phyloP scores from a whole-genome alignment of 2,797 vertebrate genomes.

The Hydrocynus forskahlii region DNA sequence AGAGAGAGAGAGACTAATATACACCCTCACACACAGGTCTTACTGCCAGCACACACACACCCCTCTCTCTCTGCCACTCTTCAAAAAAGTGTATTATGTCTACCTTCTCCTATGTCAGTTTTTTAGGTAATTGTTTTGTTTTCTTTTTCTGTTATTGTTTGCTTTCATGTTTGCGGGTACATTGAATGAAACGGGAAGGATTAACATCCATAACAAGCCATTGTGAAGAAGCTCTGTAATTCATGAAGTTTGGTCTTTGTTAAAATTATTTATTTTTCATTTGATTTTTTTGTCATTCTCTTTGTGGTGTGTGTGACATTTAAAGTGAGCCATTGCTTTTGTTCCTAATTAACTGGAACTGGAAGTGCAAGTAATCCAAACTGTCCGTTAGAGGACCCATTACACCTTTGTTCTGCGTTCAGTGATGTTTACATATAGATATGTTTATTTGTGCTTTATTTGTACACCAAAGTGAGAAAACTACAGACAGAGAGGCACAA shows the following conservation, averaged over 20 bases:
- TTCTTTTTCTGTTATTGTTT: slow-evolving; percentile 37
- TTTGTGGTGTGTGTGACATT: slow-evolving; percentile 47
- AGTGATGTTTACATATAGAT: slow-evolving; percentile 30
- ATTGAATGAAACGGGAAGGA: slow-evolving; percentile 42
- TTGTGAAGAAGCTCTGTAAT: slow-evolving; percentile 62
- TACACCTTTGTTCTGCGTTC: not conserved
- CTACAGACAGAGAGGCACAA: not conserved
- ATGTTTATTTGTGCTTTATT: slow-evolving; percentile 35
- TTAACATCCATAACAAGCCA: slow-evolving; percentile 54
- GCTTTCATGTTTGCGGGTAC: slow-evolving; percentile 63
- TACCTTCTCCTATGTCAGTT: slow-evolving; percentile 12
- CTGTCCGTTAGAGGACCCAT: not conserved
- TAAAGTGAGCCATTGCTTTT: slow-evolving; percentile 38
- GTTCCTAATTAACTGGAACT: not conserved
- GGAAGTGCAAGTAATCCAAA: slow-evolving; percentile 14
- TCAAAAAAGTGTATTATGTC: slow-evolving; percentile 14
- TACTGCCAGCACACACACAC: not conserved
- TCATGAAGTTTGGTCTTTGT: slow-evolving; percentile 8
- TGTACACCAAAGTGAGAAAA: slow-evolving; percentile 62
- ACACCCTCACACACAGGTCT: not conserved
- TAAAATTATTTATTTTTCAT: slow-evolving; percentile 44
- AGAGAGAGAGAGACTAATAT: slow-evolving; percentile 17
- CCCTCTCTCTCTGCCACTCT: not conserved
- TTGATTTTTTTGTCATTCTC: slow-evolving; percentile 9
- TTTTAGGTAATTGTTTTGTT: slow-evolving; percentile 42